phyloP scores from a whole-genome alignment of 2,113 vertebrate species.

The Neogale vison region DNA sequence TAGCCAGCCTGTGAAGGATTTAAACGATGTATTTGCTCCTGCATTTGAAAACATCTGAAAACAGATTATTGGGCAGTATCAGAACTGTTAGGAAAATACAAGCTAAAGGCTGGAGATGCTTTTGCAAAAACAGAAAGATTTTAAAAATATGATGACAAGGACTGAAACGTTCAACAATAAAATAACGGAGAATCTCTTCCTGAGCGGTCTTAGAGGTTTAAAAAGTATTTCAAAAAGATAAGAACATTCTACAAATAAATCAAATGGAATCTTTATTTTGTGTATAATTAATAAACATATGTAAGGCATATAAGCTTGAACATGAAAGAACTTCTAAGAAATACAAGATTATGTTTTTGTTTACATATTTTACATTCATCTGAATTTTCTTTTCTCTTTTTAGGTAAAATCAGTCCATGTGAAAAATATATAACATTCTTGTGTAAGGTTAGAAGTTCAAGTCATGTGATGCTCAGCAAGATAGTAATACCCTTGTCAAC shows the following conservation, averaged over 20 bases:
- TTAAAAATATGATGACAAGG: neutral
- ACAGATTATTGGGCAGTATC: neutral
- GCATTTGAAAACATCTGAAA: conserved; percentile 46
- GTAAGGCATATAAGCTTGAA: neutral
- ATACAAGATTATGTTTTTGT: neutral
- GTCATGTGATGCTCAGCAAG: conserved; percentile 69
- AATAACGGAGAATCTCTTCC: neutral
- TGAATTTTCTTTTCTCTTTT: neutral
- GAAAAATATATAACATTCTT: conserved; percentile 77
- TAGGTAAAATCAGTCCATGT: conserved; percentile 56
- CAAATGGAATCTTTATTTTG: neutral
- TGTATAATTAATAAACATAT: neutral
- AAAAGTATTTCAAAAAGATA: conserved; percentile 28
- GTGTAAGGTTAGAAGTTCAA: conserved; percentile 81
- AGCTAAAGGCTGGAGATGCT: neutral
- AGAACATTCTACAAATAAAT: neutral
- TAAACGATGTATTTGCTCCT: conserved; percentile 19
- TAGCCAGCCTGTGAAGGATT: conserved; percentile 28
- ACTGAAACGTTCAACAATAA: neutral
- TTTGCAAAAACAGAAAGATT: neutral
- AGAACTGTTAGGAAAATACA: neutral
- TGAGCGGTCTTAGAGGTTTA: neutral
- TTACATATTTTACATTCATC: neutral
- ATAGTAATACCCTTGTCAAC: conserved; percentile 74
- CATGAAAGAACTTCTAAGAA: conserved; percentile 13